Conservation (phyloP, 2,797 vertebrate genomes). For the Taeniopygia guttata region DNA sequence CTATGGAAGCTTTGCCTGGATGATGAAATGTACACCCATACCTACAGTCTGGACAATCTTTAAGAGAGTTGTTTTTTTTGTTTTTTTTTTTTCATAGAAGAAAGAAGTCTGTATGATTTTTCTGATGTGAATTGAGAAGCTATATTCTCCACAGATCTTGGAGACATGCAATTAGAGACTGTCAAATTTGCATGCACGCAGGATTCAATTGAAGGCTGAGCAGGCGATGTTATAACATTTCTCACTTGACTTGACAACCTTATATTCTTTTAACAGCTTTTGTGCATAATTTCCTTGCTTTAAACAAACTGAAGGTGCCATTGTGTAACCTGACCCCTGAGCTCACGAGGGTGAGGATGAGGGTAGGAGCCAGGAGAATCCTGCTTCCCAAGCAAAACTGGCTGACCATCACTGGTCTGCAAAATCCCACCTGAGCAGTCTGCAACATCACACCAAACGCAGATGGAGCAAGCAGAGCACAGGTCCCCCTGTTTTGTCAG, state of each 20-base stretch:
- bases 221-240: constrained; percentile 34
- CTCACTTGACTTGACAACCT: constrained; percentile 42
- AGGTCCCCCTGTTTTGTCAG: background rate
- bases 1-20: background rate
- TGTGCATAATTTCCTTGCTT: constrained; percentile 3
- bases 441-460: rapidly evolving
- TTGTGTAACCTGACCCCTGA: background rate
- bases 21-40: background rate
- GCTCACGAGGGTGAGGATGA: rapidly evolving
- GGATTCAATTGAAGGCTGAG: constrained; percentile 30
- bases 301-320: constrained; percentile 27
- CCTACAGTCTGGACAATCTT: background rate
- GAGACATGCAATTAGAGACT: constrained; percentile 54
- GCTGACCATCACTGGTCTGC: background rate
- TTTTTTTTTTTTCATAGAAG: background rate
- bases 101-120: background rate
- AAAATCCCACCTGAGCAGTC: background rate
- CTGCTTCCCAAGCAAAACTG: background rate
- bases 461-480: background rate
- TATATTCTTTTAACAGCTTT: constrained; percentile 41
- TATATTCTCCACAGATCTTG: constrained; percentile 29
- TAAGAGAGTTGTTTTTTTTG: background rate
- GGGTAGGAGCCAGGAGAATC: background rate
- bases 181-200: constrained; percentile 49
- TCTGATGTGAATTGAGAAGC: constrained; percentile 31